These are phyloP conservation scores for Drosophila anomalipes DNA, from an alignment of 2,888 invertebrate species.

Conservation along the genomic window DNA sequence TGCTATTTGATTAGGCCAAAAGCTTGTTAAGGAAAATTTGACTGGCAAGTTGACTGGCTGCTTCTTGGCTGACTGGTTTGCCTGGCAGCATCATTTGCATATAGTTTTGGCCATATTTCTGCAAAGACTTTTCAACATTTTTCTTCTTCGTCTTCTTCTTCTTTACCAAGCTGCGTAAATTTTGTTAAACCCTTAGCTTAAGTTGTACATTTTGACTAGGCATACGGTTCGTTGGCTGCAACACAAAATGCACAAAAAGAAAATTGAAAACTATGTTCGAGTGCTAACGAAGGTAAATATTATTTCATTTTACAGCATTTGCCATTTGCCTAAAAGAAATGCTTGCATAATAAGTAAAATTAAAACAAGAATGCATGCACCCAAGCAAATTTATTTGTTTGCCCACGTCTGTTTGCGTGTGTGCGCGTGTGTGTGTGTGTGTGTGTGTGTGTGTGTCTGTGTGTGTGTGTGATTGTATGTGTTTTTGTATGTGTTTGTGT, in stretches of 20 bases:
- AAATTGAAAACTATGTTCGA: conserved; percentile 72
- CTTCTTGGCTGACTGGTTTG: conserved; percentile 45
- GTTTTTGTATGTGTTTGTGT: not conserved
- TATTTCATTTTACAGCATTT: conserved; percentile 68
- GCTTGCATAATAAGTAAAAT: conserved; percentile 58
- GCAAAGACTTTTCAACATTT: conserved; percentile 45
- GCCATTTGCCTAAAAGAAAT: conserved; percentile 36
- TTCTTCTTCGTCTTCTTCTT: conserved; percentile 5
- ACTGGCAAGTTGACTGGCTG: conserved; percentile 75
- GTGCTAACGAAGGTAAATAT: conserved; percentile 79
- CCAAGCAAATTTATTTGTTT: conserved; percentile 21
- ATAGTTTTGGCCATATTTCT: conserved; percentile 75
- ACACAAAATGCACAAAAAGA: conserved; percentile 62
- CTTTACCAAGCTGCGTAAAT: conserved; percentile 49
- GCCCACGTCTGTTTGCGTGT: not conserved
- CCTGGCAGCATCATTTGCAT: conserved; percentile 68
- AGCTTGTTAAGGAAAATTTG: conserved; percentile 77
- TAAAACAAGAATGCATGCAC: conserved; percentile 20
- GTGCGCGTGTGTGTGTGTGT: conserved; percentile 1
- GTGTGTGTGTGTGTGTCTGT: not conserved
- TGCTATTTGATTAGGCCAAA: conserved; percentile 78
- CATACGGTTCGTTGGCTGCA: conserved; percentile 71
- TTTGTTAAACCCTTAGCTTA: conserved; percentile 76
- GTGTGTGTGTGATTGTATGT: not conserved
- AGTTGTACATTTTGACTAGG: conserved; percentile 63